phyloP scores from a whole-genome alignment of 2,888 invertebrate genomes.

The Metellina segmentata region DNA sequence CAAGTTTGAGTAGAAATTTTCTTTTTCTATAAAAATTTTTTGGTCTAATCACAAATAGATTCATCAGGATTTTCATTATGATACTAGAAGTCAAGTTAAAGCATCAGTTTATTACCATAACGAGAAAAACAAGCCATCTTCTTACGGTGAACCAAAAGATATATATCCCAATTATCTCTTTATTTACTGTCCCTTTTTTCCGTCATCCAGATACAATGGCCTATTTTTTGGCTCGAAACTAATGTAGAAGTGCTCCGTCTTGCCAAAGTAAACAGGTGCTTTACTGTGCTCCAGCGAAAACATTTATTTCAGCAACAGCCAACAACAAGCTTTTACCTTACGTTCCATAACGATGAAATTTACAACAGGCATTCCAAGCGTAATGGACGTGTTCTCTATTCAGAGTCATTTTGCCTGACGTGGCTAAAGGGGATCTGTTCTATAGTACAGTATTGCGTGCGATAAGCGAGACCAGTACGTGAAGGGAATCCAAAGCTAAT shows the following conservation, averaged over 20 bases:
- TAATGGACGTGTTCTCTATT: slow-evolving; percentile 30
- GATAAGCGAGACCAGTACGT: slow-evolving; percentile 6
- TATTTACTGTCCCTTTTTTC: background rate
- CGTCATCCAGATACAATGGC: background rate
- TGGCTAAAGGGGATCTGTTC: slow-evolving; percentile 18
- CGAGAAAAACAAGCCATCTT: background rate
- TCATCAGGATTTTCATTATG: too few species aligned
- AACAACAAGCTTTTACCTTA: background rate
- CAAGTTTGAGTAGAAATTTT: too few species aligned
- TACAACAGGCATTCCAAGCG: slow-evolving; percentile 22
- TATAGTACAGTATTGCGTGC: slow-evolving; percentile 26
- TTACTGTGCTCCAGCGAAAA: background rate
- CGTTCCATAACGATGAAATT: slow-evolving; percentile 36
- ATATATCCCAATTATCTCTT: background rate
- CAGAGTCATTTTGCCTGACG: slow-evolving; percentile 16
- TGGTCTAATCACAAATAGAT: too few species aligned
- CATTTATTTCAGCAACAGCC: slow-evolving; percentile 4
- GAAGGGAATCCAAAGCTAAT: background rate
- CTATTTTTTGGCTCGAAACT: background rate
- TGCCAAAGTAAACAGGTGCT: background rate
- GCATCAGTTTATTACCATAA: background rate
- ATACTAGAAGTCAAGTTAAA: too few species aligned
- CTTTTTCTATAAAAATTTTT: too few species aligned
- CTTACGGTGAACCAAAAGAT: background rate
- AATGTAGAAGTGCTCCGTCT: background rate